phyloP scores from a whole-genome alignment of 2,888 invertebrate genomes.

The Eudasyphora cyanicolor region DNA sequence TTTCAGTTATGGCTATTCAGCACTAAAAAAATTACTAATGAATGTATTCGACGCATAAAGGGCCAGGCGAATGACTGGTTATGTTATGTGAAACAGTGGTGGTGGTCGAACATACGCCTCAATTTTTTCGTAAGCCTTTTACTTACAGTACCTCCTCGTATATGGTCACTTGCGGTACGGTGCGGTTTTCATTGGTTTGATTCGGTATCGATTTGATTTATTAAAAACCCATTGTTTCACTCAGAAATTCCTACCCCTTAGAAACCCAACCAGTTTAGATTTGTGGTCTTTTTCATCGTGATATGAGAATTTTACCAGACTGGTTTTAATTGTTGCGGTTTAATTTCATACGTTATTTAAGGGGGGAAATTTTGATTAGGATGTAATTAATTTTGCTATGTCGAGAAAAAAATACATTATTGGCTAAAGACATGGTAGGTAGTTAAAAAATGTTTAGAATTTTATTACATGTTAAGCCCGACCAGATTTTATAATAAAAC shows the following conservation, averaged over 20 bases:
- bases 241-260: neutral
- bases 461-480: too few relatives aligned
- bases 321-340: neutral
- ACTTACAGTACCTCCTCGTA: neutral
- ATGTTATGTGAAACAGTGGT: neutral
- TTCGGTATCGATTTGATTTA: conserved; percentile 1
- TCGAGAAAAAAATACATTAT: too few relatives aligned
- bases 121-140: neutral
- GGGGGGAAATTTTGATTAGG: neutral
- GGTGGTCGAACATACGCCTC: neutral
- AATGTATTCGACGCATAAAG: neutral
- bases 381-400: neutral
- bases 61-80: too few relatives aligned
- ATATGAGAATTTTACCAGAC: neutral
- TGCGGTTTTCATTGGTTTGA: neutral
- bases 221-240: neutral
- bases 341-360: neutral
- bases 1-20: conserved; percentile 15
- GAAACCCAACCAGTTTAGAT: neutral
- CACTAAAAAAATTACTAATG: neutral
- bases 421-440: too few relatives aligned
- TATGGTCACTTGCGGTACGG: conserved; percentile 6
- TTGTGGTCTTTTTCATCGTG: neutral
- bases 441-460: too few relatives aligned
- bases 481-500: too few relatives aligned